A percentile compares a stretch with the other conserved stretches of the same genome.
Evolutionary conservation across 2,113 vertebrate genomes (phyloP).

Genomic region (Microtus montanus): DNA sequence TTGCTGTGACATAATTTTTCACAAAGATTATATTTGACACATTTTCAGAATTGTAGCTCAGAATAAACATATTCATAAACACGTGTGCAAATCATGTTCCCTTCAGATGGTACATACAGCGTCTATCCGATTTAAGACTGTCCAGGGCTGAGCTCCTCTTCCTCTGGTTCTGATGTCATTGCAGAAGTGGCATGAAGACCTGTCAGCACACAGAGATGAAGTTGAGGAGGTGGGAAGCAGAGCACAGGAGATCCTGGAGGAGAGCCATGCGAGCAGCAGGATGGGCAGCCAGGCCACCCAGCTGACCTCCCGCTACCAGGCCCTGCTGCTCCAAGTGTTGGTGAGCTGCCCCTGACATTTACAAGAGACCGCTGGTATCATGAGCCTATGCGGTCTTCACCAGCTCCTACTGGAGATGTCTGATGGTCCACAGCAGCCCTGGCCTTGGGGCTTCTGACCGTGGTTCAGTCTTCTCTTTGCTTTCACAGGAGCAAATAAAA

Average conservation of each 20-base stretch:
- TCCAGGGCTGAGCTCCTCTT: not conserved
- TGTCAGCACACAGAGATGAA: conserved; percentile 89
- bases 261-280: conserved; percentile 89
- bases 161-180: not conserved
- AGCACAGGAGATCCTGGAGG: conserved; percentile 95
- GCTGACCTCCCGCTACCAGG: conserved; percentile 93
- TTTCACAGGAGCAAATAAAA: conserved; percentile 91
- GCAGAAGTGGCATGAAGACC: conserved; percentile 92
- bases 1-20: not conserved
- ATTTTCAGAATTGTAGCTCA: not conserved
- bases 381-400: not conserved
- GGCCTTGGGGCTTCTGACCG: not conserved
- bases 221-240: conserved; percentile 93
- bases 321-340: conserved; percentile 92
- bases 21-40: not conserved
- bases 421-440: rapidly evolving
- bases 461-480: not conserved
- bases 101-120: not conserved
- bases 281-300: conserved; percentile 92
- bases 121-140: not conserved
- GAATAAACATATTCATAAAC: not conserved
- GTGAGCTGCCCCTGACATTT: conserved; percentile 77
- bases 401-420: rapidly evolving
- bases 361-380: rapidly evolving
- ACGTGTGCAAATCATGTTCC: not conserved